phyloP scores from a whole-genome alignment of 2,113 vertebrate species.

The human (Homo sapiens) region DNA sequence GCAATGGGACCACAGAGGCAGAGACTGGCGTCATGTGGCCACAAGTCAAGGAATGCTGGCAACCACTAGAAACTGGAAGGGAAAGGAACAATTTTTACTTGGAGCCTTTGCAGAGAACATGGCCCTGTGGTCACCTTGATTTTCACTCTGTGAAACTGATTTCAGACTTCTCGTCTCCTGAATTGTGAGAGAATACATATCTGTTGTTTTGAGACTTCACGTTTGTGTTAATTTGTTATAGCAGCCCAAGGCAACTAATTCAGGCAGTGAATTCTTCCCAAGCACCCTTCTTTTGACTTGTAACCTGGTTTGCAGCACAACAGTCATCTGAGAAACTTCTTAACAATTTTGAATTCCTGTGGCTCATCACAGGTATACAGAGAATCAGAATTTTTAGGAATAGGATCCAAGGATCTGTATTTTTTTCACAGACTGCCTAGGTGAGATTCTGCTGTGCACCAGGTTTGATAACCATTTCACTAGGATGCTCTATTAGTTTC shows the following conservation, averaged over 20 bases:
- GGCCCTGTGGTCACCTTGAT: not conserved
- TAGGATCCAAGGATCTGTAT: not conserved
- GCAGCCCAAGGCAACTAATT: not conserved
- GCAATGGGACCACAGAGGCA: not conserved
- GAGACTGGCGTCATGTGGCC: not conserved
- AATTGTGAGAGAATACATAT: not conserved
- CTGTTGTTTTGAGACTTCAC: not conserved
- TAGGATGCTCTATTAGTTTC: not conserved
- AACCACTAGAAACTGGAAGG: not conserved
- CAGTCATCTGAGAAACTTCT: not conserved
- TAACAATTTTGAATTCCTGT: not conserved
- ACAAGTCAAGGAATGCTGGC: not conserved
- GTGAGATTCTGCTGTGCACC: not conserved
- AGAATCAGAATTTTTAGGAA: not conserved
- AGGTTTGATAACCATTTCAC: not conserved
- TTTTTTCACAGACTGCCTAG: not conserved
- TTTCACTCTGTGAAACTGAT: not conserved
- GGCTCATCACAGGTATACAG: not conserved
- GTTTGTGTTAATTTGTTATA: not conserved
- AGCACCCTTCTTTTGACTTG: not conserved
- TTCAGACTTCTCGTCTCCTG: not conserved
- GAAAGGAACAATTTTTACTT: fast-evolving
- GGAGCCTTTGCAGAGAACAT: not conserved
- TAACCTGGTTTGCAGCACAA: not conserved
- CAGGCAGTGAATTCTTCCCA: not conserved